phyloP scores from a whole-genome alignment of 2,113 vertebrate species.

The Puntigrus tetrazona region DNA sequence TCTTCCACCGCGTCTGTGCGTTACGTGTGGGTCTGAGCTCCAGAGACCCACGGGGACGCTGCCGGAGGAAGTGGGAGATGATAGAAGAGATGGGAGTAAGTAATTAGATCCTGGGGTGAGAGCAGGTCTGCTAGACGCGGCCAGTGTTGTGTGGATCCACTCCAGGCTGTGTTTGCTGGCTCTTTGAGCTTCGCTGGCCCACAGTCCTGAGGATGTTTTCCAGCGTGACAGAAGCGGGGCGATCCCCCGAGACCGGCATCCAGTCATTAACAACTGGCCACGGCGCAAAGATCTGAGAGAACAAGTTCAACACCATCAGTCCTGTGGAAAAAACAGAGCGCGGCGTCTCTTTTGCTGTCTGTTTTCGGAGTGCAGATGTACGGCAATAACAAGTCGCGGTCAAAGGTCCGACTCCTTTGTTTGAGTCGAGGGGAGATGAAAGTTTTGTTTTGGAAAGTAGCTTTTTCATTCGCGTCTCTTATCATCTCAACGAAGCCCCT shows the following conservation, averaged over 20 bases:
- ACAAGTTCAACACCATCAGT: constrained; percentile 61
- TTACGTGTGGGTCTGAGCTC: constrained; percentile 35
- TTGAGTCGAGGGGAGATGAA: constrained; percentile 46
- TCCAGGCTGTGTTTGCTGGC: constrained; percentile 66
- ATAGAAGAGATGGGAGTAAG: constrained; percentile 63
- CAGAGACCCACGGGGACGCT: constrained; percentile 51
- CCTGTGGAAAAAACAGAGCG: constrained; percentile 10
- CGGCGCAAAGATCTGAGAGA: constrained; percentile 63
- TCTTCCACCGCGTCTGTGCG: constrained; percentile 36
- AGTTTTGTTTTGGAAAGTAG: constrained; percentile 35
- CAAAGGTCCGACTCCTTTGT: constrained; percentile 47
- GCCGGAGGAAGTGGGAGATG: constrained; percentile 60
- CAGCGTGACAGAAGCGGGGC: constrained; percentile 59
- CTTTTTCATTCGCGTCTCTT: constrained; percentile 38
- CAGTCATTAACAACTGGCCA: constrained; percentile 71
- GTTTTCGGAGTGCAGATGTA: constrained; percentile 44
- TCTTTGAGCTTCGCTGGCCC: constrained; percentile 57
- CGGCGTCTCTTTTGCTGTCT: constrained; percentile 45
- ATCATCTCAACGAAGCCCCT: constrained; percentile 45
- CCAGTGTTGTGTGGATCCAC: constrained; percentile 56
- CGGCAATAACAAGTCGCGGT: constrained; percentile 46
- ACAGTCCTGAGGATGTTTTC: constrained; percentile 70
- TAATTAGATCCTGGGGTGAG: constrained; percentile 77
- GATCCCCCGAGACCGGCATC: constrained; percentile 63
- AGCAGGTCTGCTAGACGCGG: constrained; percentile 59